Base-by-base conservation (phyloP, 2,888 invertebrate genomes). In the Amblyjoppa proteus region DNA sequence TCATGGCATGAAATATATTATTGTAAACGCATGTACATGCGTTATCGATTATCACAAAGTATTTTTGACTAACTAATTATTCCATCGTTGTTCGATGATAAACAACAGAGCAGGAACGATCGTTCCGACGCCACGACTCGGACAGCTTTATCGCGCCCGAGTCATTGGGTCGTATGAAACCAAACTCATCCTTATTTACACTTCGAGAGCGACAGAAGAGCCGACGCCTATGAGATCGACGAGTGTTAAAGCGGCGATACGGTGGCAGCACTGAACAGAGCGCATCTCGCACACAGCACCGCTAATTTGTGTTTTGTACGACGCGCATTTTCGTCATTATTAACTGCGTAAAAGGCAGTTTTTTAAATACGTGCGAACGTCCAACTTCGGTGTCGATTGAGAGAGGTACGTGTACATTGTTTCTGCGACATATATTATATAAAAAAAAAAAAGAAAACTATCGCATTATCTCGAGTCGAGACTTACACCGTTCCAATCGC, bases 331-430 rank as follows among this genome's bases (percentile, higher is more conserved):
- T 88, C 87, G 81, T 88, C 87, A 88, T 89, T 49, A 49, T 16
- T 84, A 90, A 90, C 92, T 92, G 92, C 91, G 92, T 91, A 91
- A 91, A 91, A 90, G 88, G 89, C 88, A 88, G 11, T 41, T 88
- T 88, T 88, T 83, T 64, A 16, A 5, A 86, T 88, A 87, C 88
- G 88, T 80, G 9, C 56, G 75, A 89, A 88, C 87, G 80, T 87
- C 84, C 84, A 74, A 71, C 51, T 45, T 51, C 68, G 20, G 80
- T 61, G 73, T 81, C 79, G 78, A 58, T 86, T 80, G 81, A 2
- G 1, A 81, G 88, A 89, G 91, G 91, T 92, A 89, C 74, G 91
- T 90, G 64, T 38, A 56, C 41, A 83, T 75, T 70, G 71, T 38
- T 69, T 58, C 51, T 20, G 34, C 64, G 53, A 34, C 53, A 20